phyloP scores from a whole-genome alignment of 2,797 vertebrate species.

The Dicrostonyx torquatus region DNA sequence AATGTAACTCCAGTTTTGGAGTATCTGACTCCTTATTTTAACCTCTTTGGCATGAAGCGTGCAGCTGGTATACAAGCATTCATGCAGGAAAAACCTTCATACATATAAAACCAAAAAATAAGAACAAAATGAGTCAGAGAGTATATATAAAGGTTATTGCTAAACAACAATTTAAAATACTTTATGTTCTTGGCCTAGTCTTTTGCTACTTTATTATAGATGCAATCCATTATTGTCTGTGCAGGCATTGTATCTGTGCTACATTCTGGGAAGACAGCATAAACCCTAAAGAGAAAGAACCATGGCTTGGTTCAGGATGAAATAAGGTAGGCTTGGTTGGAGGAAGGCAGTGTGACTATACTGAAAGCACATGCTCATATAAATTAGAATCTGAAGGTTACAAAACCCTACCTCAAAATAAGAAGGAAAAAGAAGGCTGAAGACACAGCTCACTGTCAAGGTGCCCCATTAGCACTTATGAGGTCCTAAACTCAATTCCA shows the following conservation, averaged over 20 bases:
- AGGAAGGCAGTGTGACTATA: neutral
- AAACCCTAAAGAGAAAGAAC: neutral
- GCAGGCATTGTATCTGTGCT: neutral
- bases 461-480: neutral
- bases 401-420: neutral
- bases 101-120: neutral
- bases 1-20: neutral
- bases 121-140: slow-evolving; percentile 29
- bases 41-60: neutral
- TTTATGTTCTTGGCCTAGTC: slow-evolving; percentile 28
- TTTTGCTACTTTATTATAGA: slow-evolving; percentile 7
- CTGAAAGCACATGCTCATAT: neutral
- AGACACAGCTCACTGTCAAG: neutral
- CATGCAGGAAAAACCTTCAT: neutral
- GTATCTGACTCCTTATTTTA: neutral
- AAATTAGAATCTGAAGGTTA: neutral
- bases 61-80: neutral
- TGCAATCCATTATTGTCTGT: neutral
- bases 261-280: slow-evolving; percentile 5
- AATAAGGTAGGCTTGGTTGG: neutral
- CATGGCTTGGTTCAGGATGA: neutral
- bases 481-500: neutral
- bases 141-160: neutral
- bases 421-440: neutral
- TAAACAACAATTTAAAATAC: slow-evolving; percentile 41